Conservation (phyloP, 1,140 invertebrate genomes). For the Calliphora vicina region DNA sequence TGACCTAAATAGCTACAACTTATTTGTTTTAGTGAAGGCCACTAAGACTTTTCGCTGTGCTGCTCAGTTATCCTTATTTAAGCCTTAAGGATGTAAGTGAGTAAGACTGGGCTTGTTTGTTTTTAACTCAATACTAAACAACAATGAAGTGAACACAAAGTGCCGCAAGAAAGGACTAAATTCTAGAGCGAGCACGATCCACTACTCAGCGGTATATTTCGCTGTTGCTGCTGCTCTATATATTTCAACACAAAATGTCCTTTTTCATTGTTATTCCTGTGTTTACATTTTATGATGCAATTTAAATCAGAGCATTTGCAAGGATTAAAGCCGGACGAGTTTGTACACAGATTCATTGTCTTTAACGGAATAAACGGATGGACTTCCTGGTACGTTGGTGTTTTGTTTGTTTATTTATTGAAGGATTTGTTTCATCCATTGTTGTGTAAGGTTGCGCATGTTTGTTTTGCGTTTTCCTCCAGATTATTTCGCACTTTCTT, state of each 20-base stretch:
- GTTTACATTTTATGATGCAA: conserved; percentile 35
- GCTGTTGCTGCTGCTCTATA: background rate
- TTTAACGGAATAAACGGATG: background rate
- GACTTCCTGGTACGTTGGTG: conserved; percentile 7
- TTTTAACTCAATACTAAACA: background rate
- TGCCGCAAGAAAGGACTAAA: background rate
- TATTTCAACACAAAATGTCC: background rate
- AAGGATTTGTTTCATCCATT: background rate
- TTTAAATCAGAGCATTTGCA: conserved; percentile 36
- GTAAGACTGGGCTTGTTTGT: background rate
- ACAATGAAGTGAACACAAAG: background rate
- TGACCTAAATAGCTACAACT: background rate
- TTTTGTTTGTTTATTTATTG: background rate
- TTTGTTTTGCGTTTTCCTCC: conserved; percentile 4
- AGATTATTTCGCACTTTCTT: background rate
- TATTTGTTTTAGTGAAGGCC: conserved; percentile 5
- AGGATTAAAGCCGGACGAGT: conserved; percentile 6
- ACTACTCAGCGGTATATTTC: background rate
- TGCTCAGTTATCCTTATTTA: conserved; percentile 7
- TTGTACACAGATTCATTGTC: background rate
- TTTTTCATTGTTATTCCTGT: background rate
- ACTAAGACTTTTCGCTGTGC: background rate
- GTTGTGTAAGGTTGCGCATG: conserved; percentile 34
- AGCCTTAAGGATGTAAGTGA: background rate
- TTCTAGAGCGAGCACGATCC: background rate